phyloP scores from a whole-genome alignment of 2,113 vertebrate genomes.

The Hypocryptadius cinnamomeus region DNA sequence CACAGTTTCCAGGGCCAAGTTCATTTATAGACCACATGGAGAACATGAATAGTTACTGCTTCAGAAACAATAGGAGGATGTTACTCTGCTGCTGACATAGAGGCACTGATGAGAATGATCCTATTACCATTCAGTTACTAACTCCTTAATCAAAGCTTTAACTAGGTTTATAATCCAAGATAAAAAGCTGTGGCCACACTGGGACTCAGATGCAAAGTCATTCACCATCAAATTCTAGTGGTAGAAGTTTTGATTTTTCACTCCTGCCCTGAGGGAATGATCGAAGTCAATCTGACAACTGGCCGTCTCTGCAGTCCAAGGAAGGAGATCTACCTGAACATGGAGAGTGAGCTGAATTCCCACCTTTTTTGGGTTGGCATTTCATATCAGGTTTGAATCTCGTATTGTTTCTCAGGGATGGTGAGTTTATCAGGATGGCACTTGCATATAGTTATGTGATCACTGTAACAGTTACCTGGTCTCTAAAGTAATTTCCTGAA shows the following conservation, averaged over 20 bases:
- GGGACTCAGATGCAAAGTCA: not conserved
- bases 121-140: not conserved
- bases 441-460: not conserved
- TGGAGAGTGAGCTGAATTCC: not conserved
- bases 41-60: not conserved
- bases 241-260: not conserved
- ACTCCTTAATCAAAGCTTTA: not conserved
- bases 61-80: not conserved
- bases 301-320: accelerated
- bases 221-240: not conserved
- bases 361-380: not conserved
- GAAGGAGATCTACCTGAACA: not conserved
- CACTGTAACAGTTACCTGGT: not conserved
- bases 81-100: not conserved
- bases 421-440: not conserved
- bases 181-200: not conserved
- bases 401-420: not conserved
- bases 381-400: not conserved
- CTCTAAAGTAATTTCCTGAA: not conserved
- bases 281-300: not conserved
- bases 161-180: not conserved
- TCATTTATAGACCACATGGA: not conserved
- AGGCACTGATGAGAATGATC: not conserved
- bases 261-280: not conserved
- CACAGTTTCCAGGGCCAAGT: not conserved